Base-by-base conservation (phyloP, 1,140 invertebrate species). In the Mizuhopecten yessoensis region DNA sequence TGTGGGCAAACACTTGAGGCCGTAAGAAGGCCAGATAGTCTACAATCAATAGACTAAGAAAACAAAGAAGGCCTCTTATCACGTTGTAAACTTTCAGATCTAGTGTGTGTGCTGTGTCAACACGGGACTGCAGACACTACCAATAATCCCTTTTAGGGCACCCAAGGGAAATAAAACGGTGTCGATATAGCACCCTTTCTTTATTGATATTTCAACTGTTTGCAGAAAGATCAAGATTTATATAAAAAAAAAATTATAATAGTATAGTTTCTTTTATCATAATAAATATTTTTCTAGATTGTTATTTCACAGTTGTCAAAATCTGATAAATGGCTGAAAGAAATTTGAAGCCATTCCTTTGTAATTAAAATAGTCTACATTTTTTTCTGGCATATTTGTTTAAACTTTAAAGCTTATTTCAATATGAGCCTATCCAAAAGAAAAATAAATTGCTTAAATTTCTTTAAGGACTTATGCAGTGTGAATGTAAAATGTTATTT, bases 31-130 rank as follows among this genome's bases (percentile, higher is more conserved):
- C 33, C 75, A 88, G 87, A 88, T 91, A 89, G 89, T 42, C 57
- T 49, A 42, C n/a, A 87, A 92, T 92, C 91, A 90, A 92, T 92
- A 90, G 34, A 34, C n/a, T 86, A 90, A 89, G 91, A 92, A 88
- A 90, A 90, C 88, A 92, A 90, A 89, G 17, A 29, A 17, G 15
- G 36, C 29, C 88, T 86, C 89, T 90, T 92, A 89, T 86, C 91
- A 87, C 36, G 86, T 89, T 88, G 89, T 92, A 89, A 89, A 92
- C 87, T 90, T 57, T 39, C 36, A 90, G 88, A 29, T 86, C 75
- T 75, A 89, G 34, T 33, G 36, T 92, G 88, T 92, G 90, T 89
- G 49, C 88, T 49, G 7, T 49, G 91, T 92, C 91, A 90, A 92
- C 89, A 92, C 75, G 57, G 33, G 33, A 49, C 10, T 36, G 34